phyloP scores from a whole-genome alignment of 64 coral and sea anemone genomes.

The Astreopora myriophthalma region DNA sequence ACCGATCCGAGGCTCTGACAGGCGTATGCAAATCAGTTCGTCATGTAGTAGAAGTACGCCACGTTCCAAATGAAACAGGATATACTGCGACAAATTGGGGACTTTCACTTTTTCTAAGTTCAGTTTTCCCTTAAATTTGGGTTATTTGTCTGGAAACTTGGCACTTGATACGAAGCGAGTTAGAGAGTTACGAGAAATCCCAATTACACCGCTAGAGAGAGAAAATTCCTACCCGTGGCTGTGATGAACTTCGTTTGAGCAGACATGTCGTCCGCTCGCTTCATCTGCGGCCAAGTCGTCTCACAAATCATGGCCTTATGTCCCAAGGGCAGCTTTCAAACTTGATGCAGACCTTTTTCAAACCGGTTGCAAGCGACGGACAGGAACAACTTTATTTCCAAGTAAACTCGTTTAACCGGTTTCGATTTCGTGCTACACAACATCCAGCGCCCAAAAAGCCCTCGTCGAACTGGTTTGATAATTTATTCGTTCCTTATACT shows the following conservation, averaged over 20 bases:
- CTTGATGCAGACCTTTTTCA: background rate
- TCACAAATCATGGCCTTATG: background rate
- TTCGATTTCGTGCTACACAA: constrained; percentile 9
- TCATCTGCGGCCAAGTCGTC: background rate
- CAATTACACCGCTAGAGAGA: background rate
- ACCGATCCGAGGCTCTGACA: background rate
- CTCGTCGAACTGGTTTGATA: background rate
- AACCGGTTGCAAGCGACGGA: background rate
- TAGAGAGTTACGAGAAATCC: background rate
- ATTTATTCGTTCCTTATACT: background rate
- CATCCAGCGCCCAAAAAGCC: background rate
- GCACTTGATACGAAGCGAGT: background rate
- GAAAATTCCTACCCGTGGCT: constrained; percentile 3
- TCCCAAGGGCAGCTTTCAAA: background rate
- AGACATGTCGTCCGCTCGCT: background rate
- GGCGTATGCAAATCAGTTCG: constrained; percentile 35
- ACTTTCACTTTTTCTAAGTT: background rate
- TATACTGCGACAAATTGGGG: background rate
- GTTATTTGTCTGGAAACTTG: background rate
- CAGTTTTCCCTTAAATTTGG: background rate
- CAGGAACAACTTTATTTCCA: background rate
- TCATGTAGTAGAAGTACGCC: background rate
- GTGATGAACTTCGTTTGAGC: background rate
- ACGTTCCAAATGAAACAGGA: background rate
- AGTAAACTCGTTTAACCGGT: constrained; percentile 49